phyloP scores from a whole-genome alignment of 2,113 vertebrate species.

The Labeo rohita region DNA sequence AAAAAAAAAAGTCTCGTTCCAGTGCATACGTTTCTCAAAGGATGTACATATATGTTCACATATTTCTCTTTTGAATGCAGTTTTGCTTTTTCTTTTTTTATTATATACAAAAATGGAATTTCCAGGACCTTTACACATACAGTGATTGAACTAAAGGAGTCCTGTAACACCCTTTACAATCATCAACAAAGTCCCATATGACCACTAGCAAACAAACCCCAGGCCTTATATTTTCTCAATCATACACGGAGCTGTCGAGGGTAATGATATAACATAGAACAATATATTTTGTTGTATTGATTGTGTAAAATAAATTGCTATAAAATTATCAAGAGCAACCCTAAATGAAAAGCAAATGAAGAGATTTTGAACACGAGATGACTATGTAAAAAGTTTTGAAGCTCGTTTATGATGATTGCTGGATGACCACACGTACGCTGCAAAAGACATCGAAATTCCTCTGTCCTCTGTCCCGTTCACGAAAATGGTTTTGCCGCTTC shows the following conservation, averaged over 20 bases:
- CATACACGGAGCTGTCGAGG: slow-evolving; percentile 96
- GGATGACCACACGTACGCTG: slow-evolving; percentile 70
- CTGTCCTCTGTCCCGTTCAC: slow-evolving; percentile 65
- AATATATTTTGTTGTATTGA: slow-evolving; percentile 99
- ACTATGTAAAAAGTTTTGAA: slow-evolving; percentile 89
- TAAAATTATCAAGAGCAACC: slow-evolving; percentile 83
- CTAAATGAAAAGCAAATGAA: slow-evolving; percentile 85
- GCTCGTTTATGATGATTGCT: slow-evolving; percentile 64
- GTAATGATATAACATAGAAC: slow-evolving; percentile 83
- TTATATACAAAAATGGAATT: slow-evolving; percentile 88
- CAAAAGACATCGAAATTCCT: slow-evolving; percentile 72
- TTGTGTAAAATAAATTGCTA: slow-evolving; percentile 90
- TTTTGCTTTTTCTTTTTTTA: slow-evolving; percentile 73
- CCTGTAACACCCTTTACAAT: slow-evolving; percentile 82
- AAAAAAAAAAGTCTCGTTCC: slow-evolving; percentile 79
- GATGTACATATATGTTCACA: slow-evolving; percentile 95
- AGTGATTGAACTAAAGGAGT: slow-evolving; percentile 85
- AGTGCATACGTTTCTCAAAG: slow-evolving; percentile 85
- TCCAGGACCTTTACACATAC: slow-evolving; percentile 87
- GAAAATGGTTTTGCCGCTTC: slow-evolving; percentile 67
- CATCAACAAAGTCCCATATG: slow-evolving; percentile 89
- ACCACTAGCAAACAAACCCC: slow-evolving; percentile 99
- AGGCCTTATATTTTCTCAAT: slow-evolving; percentile 99
- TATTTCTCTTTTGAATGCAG: slow-evolving; percentile 83
- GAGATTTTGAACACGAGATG: slow-evolving; percentile 84